phyloP scores from a whole-genome alignment of 2,888 invertebrate genomes.

The Xanthostigma xanthostigma region DNA sequence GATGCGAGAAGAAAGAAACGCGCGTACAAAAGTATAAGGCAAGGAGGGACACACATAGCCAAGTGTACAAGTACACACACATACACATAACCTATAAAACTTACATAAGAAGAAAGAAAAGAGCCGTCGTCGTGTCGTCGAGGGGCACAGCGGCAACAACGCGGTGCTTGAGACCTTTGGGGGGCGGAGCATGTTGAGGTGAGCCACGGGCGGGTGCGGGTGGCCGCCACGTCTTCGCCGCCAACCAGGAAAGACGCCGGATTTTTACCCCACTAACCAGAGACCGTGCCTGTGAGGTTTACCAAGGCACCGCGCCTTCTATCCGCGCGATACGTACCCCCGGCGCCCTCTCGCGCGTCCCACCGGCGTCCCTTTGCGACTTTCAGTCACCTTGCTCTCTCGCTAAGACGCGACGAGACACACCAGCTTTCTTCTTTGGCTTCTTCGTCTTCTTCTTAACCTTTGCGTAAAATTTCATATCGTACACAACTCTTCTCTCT shows the following conservation, averaged over 20 bases:
- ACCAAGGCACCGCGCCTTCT: conserved; percentile 20
- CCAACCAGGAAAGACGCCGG: conserved; percentile 36
- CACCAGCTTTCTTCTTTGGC: conserved; percentile 11
- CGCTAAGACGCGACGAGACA: conserved; percentile 21
- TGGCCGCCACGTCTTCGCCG: conserved; percentile 27
- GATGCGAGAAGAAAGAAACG: too few species aligned
- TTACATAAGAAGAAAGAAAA: not conserved
- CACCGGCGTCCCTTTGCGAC: too few species aligned
- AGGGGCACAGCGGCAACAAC: conserved; percentile 4
- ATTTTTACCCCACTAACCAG: conserved; percentile 34
- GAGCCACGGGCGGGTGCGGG: conserved; percentile 21
- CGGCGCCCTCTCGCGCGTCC: conserved; percentile 11
- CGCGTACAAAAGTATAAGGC: too few species aligned
- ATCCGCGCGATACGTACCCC: not conserved
- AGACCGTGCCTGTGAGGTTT: conserved; percentile 34
- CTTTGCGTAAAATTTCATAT: too few species aligned
- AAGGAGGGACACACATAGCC: too few species aligned
- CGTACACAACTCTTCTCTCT: too few species aligned
- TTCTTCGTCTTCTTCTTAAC: too few species aligned
- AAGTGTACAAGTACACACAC: not conserved
- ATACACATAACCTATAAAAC: not conserved
- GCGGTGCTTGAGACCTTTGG: conserved; percentile 6
- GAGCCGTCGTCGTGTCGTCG: not conserved
- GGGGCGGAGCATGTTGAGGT: conserved; percentile 34
- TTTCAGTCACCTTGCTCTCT: conserved; percentile 10